Evolutionary conservation across 2,113 vertebrate species (phyloP).

Genomic region (Eclectus roratus): DNA sequence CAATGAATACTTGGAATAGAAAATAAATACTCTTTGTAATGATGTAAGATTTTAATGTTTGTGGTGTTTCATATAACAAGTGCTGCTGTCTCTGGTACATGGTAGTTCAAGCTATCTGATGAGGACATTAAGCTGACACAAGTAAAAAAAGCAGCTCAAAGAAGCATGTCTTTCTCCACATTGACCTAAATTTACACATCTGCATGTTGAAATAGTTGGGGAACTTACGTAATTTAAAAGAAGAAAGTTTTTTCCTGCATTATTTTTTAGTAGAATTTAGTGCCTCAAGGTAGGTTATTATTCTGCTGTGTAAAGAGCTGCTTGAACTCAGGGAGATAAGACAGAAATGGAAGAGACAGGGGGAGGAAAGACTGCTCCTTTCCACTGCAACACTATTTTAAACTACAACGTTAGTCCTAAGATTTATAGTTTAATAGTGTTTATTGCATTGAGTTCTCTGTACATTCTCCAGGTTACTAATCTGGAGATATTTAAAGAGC

Average conservation of each 20-base stretch:
- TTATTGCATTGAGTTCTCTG: background rate
- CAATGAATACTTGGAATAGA: background rate
- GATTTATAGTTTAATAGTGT: background rate
- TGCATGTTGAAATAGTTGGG: background rate
- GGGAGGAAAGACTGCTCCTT: background rate
- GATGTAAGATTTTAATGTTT: background rate
- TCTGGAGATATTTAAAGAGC: background rate
- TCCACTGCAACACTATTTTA: background rate
- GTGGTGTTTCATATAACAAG: background rate
- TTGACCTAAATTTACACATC: background rate
- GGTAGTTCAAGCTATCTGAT: background rate
- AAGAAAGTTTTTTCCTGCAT: background rate
- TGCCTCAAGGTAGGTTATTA: background rate
- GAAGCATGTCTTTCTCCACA: background rate
- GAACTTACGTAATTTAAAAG: background rate
- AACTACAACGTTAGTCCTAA: background rate
- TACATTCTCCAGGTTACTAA: background rate
- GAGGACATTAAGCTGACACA: background rate
- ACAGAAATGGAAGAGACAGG: background rate
- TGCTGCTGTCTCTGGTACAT: background rate
- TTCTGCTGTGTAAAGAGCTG: background rate
- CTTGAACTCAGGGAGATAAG: background rate
- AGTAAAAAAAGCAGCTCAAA: background rate
- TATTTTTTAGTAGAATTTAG: background rate
- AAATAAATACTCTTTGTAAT: background rate